Base-by-base conservation (phyloP, 2,113 vertebrate species). In the Chloropsis cyanopogon region DNA sequence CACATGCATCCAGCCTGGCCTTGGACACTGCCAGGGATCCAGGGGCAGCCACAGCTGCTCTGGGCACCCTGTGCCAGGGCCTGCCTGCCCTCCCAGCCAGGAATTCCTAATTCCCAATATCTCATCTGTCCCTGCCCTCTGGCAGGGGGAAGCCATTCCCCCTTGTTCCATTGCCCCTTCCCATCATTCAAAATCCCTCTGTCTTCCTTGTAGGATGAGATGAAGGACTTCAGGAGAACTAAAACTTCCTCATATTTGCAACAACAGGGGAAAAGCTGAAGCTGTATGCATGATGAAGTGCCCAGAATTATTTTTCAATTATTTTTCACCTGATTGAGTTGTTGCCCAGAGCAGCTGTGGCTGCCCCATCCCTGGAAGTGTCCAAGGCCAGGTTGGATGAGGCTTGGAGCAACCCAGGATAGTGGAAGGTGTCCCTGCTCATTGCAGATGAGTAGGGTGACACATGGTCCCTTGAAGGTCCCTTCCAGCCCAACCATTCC, bases 1-100 rank as follows among this genome's bases (percentile, higher is more conserved):
- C 0, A 0, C 5, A 2, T 5, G 2, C 12, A 56, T 63, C 50
- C 50, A 52, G 0, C 28, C 24, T 41, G 20, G 20, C n/a, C 61
- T 14, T 2, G 60, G 9, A 1, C 53, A 46, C 19, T 60, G 0
- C 25, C 52, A 73, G 68, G 44, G 60, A 52, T 73, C 5, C 56
- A 71, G 77, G 26, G 68, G 7, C 52, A 88, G 44, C 44, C 77
- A 11, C 60, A 66, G 52, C 33, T 52, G 10, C 86, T 80, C 66
- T 72, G 85, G 25, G 11, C 29, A 64, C 14, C 41, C 49, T 80
- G 42, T 2, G 50, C 59, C 66, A 65, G 52, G 26, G 22, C 12
- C 59, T 65, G 1, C 2, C 44, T 60, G 39, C 33, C 28, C 28
- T 73, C 33, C 0, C 49, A 52, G 19, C 0, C 7, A 66, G 1